Conservation (phyloP, 2,113 vertebrate genomes). For the Smithornis capensis region DNA sequence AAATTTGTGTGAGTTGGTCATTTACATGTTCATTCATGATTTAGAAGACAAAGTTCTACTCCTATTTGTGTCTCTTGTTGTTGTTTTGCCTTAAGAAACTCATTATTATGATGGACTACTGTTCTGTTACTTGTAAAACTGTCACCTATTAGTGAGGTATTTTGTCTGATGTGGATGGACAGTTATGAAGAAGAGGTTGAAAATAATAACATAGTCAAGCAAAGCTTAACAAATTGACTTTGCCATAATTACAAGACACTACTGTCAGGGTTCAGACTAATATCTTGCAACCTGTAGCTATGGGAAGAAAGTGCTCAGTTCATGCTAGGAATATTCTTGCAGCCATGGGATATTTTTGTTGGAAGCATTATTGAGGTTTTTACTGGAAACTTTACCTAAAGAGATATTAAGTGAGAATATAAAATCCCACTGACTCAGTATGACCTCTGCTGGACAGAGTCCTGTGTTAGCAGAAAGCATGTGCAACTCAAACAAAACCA, state of each 20-base stretch:
- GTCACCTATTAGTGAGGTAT: neutral
- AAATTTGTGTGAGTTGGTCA: neutral
- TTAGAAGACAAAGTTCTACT: neutral
- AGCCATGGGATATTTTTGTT: neutral
- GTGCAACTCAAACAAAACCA: neutral
- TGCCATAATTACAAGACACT: neutral
- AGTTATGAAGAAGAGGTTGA: neutral
- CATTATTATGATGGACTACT: neutral
- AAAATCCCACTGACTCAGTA: neutral
- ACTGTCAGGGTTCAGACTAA: neutral
- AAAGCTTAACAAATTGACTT: neutral
- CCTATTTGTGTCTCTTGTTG: neutral
- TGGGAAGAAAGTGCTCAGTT: neutral
- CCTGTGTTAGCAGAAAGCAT: neutral
- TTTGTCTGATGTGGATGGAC: neutral
- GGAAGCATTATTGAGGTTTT: neutral
- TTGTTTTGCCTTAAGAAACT: neutral
- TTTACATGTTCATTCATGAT: neutral
- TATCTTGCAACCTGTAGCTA: neutral
- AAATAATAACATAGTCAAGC: neutral
- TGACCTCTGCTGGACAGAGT: slow-evolving; percentile 56
- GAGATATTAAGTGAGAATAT: neutral
- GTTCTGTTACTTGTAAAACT: neutral
- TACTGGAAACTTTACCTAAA: neutral
- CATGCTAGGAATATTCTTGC: neutral